phyloP scores from a whole-genome alignment of 2,113 vertebrate genomes.

The Toxotes chatareus region DNA sequence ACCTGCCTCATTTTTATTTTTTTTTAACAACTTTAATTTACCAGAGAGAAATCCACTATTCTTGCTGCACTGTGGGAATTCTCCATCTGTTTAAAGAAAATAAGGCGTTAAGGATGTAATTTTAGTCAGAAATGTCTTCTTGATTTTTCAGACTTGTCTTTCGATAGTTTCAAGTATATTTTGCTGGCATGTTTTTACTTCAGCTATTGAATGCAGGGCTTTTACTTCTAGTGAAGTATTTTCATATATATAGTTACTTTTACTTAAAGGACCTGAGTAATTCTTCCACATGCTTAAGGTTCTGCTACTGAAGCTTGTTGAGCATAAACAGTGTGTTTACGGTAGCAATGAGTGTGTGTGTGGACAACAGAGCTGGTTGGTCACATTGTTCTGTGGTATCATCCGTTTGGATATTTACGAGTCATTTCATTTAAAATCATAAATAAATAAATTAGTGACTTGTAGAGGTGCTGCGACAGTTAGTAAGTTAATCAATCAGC shows the following conservation, averaged over 20 bases:
- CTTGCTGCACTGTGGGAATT: no score
- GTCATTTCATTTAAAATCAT: not conserved
- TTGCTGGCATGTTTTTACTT: no score
- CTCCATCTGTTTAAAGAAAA: no score
- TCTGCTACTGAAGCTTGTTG: not conserved
- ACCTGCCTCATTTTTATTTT: no score
- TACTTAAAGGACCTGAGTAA: not conserved
- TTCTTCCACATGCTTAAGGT: no score
- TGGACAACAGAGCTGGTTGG: no score
- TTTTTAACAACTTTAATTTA: no score
- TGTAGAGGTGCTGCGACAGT: not conserved
- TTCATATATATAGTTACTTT: not conserved
- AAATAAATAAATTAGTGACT: not conserved
- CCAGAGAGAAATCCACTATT: no score
- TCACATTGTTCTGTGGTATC: not conserved
- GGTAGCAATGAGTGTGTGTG: no score
- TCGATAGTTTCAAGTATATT: no score
- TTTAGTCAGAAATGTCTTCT: not conserved
- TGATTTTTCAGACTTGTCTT: not conserved
- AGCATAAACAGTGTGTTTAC: not conserved
- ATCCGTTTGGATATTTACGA: not conserved
- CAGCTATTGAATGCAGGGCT: not conserved
- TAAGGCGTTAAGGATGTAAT: no score
- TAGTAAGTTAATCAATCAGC: no score
- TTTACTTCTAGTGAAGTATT: not conserved